Base-by-base conservation (phyloP, 1,140 invertebrate species). In the Cydia pomonella region DNA sequence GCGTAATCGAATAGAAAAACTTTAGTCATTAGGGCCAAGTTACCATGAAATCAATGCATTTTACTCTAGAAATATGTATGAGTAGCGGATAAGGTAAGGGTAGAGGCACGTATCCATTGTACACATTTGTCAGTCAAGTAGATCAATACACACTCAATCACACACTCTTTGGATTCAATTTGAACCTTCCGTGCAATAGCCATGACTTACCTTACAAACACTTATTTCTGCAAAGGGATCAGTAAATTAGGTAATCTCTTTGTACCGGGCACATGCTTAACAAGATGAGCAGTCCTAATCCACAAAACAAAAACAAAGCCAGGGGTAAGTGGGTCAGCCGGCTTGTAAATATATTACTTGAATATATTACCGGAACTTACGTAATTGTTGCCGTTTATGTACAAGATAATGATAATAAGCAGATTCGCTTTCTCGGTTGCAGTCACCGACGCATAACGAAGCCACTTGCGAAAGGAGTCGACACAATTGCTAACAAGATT, bases 391-490 rank as follows among this genome's bases (percentile, higher is more conserved):
- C 18, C 64, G 29, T 69, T 69, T 41, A 69, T 69, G 29, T 33
- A 69, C 27, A 33, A 69, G 64, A 69, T 69, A 69, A 69, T 69
- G 64, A 69, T 69, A 59, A 59, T 59, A 69, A 38, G 64, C 29
- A 69, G 64, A 69, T 69, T 69, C 64, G 64, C 64, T 69, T 69
- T 69, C 64, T 33, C n/a, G 64, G 27, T 69, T 69, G 64, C 64
- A 69, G n/a, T n/a, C 29, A 41, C 64, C 64, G 64, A 69, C 64
- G 64, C 64, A 69, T 69, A 18, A 69, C 64, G 27, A n/a, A 69
- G 27, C 29, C 18, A 33, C 64, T 59, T 59, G 29, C 64, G 29
- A 69, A 69, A 69, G 29, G 16, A 69, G 27, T 18, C 64, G 29
- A 33, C 64, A 38, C 64, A 69, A 69, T 69, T 66, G 23, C 63